Evolutionary conservation across 2,888 invertebrate genomes (phyloP).

Genomic region (Ochlodes sylvanus): DNA sequence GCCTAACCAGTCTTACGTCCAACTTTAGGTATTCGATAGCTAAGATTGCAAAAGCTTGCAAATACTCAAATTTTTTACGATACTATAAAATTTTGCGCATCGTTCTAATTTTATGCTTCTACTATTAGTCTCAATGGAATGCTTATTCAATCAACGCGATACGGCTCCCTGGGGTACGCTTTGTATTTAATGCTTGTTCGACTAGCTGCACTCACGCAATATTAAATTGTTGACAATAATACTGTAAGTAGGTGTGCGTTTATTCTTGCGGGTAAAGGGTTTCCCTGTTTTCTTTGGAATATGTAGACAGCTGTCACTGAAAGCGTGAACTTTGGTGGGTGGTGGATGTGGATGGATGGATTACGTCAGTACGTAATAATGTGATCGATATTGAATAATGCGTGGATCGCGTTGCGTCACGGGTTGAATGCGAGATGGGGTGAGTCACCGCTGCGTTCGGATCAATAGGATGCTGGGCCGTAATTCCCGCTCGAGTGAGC

Average conservation of each 20-base stretch:
- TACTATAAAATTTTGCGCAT: too few species aligned
- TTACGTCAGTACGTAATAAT: conserved; percentile 16
- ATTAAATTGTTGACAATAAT: too few species aligned
- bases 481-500: conserved; percentile 4
- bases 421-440: conserved; percentile 18
- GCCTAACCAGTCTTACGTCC: too few species aligned
- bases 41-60: not conserved
- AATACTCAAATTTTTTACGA: too few species aligned
- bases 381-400: conserved; percentile 31
- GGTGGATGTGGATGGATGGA: not conserved
- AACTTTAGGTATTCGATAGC: too few species aligned
- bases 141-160: not conserved
- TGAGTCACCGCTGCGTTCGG: conserved; percentile 18
- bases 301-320: not conserved
- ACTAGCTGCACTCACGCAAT: too few species aligned
- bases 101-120: too few species aligned
- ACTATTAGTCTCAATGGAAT: not conserved
- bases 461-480: conserved; percentile 18
- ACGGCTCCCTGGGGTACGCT: not conserved
- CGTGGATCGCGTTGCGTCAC: conserved; percentile 21
- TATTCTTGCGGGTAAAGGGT: not conserved
- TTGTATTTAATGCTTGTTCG: not conserved
- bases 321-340: not conserved
- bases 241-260: too few species aligned
- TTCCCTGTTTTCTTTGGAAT: not conserved